These are phyloP conservation scores for Oryzias curvinotus DNA, from an alignment of 2,113 vertebrate genomes.

Conservation along the genomic window DNA sequence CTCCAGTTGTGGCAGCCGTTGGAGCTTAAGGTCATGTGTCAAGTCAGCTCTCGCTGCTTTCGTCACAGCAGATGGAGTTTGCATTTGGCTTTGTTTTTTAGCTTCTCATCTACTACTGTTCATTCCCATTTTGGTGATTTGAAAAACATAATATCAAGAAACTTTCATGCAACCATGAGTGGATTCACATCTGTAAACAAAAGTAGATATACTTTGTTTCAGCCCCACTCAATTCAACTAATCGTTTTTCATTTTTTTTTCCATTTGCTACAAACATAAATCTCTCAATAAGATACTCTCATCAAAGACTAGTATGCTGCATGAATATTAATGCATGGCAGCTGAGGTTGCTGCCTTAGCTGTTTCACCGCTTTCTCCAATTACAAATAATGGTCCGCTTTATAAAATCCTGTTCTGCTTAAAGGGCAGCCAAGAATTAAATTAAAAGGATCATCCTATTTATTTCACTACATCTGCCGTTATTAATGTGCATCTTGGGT, in stretches of 20 bases:
- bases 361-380: constrained; percentile 1
- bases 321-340: constrained; percentile 62
- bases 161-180: neutral
- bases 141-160: neutral
- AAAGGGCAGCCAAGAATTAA: constrained; percentile 9
- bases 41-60: constrained; percentile 40
- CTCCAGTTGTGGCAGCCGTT: constrained; percentile 38
- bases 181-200: constrained; percentile 1
- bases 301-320: constrained; percentile 36
- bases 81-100: constrained; percentile 1
- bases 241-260: constrained; percentile 7
- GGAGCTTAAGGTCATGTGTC: constrained; percentile 60
- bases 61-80: constrained; percentile 29
- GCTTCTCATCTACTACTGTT: neutral
- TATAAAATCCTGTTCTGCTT: constrained; percentile 24
- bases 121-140: neutral
- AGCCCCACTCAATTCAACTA: constrained; percentile 38
- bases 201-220: constrained; percentile 51
- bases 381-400: constrained; percentile 23
- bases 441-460: constrained; percentile 23
- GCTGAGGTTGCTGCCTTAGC: constrained; percentile 28
- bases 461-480: neutral
- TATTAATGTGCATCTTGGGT: too few species aligned
- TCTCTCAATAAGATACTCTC: constrained; percentile 30
- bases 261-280: constrained; percentile 39